These are phyloP conservation scores for Cancer borealis DNA, from an alignment of 2,888 invertebrate genomes.

Conservation along the genomic window DNA sequence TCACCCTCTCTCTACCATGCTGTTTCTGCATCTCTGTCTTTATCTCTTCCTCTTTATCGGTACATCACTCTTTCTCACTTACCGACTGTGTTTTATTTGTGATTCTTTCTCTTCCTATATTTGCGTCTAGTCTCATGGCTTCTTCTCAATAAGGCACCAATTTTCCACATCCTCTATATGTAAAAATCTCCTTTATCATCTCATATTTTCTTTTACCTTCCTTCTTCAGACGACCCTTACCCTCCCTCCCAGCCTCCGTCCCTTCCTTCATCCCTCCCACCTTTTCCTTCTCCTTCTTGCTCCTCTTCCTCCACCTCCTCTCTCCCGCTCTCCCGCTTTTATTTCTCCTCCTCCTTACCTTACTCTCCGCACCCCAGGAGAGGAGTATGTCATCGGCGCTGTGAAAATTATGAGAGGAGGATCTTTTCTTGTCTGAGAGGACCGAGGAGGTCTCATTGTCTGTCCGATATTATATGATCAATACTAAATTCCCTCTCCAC, in stretches of 20 bases:
- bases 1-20: background rate
- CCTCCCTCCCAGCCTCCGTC: background rate
- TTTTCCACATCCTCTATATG: slow-evolving; percentile 34
- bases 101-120: slow-evolving; percentile 6
- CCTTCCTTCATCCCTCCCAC: background rate
- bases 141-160: slow-evolving; percentile 8
- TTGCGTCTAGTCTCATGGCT: background rate
- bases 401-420: slow-evolving; percentile 56
- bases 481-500: slow-evolving; percentile 55
- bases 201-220: slow-evolving; percentile 29
- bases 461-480: slow-evolving; percentile 54
- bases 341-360: slow-evolving; percentile 36
- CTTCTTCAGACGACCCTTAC: background rate
- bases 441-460: slow-evolving; percentile 58
- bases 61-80: background rate
- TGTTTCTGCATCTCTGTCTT: background rate
- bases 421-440: slow-evolving; percentile 51
- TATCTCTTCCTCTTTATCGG: slow-evolving; percentile 34
- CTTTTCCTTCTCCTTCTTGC: slow-evolving; percentile 26
- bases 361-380: background rate
- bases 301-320: background rate
- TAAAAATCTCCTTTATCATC: background rate
- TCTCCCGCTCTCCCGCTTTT: background rate
- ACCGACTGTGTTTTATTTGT: slow-evolving; percentile 7
- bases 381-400: slow-evolving; percentile 58